Evolutionary conservation across 1,140 invertebrate species (phyloP).

Genomic region (Tetramorium alpestre): DNA sequence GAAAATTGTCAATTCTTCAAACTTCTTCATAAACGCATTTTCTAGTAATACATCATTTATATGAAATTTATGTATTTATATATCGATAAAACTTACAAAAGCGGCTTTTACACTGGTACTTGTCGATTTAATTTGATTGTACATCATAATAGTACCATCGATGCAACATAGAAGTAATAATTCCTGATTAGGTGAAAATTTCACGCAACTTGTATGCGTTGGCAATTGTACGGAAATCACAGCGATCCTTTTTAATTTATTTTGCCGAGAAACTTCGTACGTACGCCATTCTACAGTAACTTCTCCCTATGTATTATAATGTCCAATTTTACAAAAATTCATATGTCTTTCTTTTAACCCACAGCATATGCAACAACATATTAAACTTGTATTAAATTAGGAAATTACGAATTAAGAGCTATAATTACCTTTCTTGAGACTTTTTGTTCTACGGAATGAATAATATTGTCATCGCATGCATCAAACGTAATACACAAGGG

Average conservation of each 20-base stretch:
- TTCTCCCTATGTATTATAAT: slow-evolving; percentile 86
- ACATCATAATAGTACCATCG: slow-evolving; percentile 91
- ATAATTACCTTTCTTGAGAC: slow-evolving; percentile 88
- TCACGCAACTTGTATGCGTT: slow-evolving; percentile 89
- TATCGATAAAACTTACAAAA: slow-evolving; percentile 86
- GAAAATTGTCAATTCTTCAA: neutral
- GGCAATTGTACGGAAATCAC: slow-evolving; percentile 90
- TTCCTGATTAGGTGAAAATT: slow-evolving; percentile 90
- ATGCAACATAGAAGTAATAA: slow-evolving; percentile 91
- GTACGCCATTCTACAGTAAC: slow-evolving; percentile 91
- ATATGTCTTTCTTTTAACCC: slow-evolving; percentile 6
- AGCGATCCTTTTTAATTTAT: slow-evolving; percentile 89
- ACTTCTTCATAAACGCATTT: neutral
- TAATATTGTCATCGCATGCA: slow-evolving; percentile 88
- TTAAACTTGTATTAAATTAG: slow-evolving; percentile 5
- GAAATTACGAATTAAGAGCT: neutral
- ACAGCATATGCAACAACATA: neutral
- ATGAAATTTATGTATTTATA: neutral
- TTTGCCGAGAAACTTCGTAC: slow-evolving; percentile 89
- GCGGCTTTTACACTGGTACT: slow-evolving; percentile 88
- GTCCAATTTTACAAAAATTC: neutral
- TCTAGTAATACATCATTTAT: neutral
- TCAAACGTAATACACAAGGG: slow-evolving; percentile 90
- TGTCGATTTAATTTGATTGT: slow-evolving; percentile 88
- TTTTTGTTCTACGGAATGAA: slow-evolving; percentile 92